A percentile compares a stretch with the other conserved stretches of the same genome.
Evolutionary conservation across 2,113 vertebrate species (phyloP).

Genomic region (Sarotherodon lohbergeri): DNA sequence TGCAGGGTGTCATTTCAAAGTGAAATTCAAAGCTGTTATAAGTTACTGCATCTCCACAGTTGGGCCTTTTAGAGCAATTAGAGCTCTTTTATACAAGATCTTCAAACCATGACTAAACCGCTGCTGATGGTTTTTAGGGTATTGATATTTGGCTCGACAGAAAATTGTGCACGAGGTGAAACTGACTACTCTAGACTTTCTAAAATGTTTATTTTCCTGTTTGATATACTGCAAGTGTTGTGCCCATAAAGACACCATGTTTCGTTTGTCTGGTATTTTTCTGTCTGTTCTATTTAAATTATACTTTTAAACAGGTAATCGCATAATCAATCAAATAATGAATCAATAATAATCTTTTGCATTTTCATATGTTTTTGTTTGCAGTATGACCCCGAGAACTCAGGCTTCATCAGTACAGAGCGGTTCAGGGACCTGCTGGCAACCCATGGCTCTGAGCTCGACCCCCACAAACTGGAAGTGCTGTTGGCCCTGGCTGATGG

Average conservation of each 20-base stretch:
- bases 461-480: slow-evolving; percentile 94
- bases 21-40: slow-evolving; percentile 5
- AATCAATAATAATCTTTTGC: background rate
- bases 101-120: background rate
- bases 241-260: background rate
- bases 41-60: background rate
- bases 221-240: background rate
- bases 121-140: background rate
- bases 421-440: slow-evolving; percentile 88
- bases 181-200: background rate
- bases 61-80: background rate
- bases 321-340: background rate
- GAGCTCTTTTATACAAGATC: background rate
- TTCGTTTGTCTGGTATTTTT: background rate
- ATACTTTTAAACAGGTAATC: background rate
- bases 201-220: background rate
- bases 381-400: slow-evolving; percentile 90
- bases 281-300: background rate
- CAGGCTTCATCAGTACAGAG: slow-evolving; percentile 92
- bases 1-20: slow-evolving; percentile 1
- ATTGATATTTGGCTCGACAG: background rate
- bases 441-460: slow-evolving; percentile 84
- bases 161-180: background rate
- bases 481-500: slow-evolving; percentile 90
- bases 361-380: slow-evolving; percentile 17